These are phyloP conservation scores for Gorsachius goisagi DNA, from an alignment of 2,113 vertebrate species.

Conservation along the genomic window DNA sequence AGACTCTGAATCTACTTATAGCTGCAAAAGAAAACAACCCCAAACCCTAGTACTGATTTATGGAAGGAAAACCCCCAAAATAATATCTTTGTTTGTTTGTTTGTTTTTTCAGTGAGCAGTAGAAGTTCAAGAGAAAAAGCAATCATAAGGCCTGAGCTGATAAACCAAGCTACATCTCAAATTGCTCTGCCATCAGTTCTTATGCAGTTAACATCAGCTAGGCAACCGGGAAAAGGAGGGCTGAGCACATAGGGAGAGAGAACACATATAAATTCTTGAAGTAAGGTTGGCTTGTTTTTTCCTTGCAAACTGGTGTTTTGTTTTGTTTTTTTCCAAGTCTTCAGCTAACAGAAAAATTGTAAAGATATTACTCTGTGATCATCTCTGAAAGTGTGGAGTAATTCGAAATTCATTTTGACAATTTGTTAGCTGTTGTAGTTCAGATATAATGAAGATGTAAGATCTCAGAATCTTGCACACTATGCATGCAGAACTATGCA, in stretches of 20 bases:
- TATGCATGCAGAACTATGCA: not conserved
- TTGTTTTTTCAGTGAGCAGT: not conserved
- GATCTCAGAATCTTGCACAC: not conserved
- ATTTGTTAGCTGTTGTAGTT: slow-evolving; percentile 14
- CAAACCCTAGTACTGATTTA: not conserved
- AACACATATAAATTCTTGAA: not conserved
- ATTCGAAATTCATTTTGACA: not conserved
- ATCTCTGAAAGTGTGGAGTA: not conserved
- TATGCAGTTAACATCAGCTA: not conserved
- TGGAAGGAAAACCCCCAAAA: accelerated
- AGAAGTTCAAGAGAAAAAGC: not conserved
- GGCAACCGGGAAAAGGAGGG: not conserved
- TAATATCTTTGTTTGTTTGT: not conserved
- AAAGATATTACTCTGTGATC: not conserved
- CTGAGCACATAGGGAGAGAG: not conserved
- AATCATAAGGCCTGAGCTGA: not conserved
- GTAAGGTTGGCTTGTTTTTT: not conserved
- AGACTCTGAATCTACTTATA: not conserved
- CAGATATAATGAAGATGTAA: not conserved
- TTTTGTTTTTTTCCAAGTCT: not conserved
- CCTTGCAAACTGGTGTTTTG: not conserved
- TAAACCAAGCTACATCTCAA: not conserved
- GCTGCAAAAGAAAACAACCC: not conserved
- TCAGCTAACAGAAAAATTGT: not conserved
- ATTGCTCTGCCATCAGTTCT: not conserved